These are phyloP conservation scores for Ichneumoninae sp. DNA, from an alignment of 2,888 invertebrate genomes.

Conservation along the genomic window DNA sequence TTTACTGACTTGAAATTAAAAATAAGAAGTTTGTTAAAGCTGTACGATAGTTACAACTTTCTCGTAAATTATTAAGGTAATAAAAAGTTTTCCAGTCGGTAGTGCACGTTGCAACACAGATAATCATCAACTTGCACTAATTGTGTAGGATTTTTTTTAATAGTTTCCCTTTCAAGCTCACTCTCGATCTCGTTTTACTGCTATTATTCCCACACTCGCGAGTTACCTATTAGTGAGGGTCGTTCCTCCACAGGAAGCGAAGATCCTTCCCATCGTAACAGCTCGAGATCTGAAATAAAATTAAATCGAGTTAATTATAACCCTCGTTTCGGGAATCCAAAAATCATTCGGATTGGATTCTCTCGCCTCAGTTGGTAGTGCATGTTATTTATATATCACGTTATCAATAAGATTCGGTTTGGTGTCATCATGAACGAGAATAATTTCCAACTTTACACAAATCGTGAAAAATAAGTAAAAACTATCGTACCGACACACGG, in stretches of 20 bases:
- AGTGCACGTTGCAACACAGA: constrained; percentile 65
- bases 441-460: too few species aligned
- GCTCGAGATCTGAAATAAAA: background rate
- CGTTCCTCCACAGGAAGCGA: background rate
- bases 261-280: background rate
- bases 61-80: background rate
- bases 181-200: constrained; percentile 11
- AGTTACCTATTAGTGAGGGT: background rate
- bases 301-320: background rate
- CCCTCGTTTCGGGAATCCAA: background rate
- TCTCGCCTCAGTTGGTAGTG: constrained; percentile 59
- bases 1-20: constrained; percentile 3
- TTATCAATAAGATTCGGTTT: constrained; percentile 59
- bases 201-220: constrained; percentile 1
- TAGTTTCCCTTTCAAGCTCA: constrained; percentile 45
- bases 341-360: background rate
- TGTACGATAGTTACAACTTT: background rate
- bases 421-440: constrained; percentile 44
- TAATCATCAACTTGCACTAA: constrained; percentile 64
- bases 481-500: background rate
- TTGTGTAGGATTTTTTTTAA: constrained; percentile 16
- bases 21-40: background rate
- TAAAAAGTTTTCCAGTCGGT: constrained; percentile 59
- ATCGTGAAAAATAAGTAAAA: too few species aligned
- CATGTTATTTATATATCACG: constrained; percentile 58